These are phyloP conservation scores for Steromphala cineraria DNA, from an alignment of 2,888 invertebrate genomes.

Conservation along the genomic window DNA sequence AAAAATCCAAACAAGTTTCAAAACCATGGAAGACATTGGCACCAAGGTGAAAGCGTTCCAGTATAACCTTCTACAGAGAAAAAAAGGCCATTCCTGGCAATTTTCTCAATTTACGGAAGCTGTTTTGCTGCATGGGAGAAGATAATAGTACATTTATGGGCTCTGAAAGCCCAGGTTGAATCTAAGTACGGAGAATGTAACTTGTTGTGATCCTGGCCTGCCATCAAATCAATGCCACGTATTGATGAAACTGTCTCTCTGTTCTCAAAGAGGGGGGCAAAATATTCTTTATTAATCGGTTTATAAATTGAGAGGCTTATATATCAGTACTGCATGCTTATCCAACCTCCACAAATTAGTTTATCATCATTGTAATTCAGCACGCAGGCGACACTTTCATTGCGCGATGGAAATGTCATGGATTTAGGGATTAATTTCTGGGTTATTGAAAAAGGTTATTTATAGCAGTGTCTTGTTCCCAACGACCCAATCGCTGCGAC, in stretches of 20 bases:
- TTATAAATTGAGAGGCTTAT: constrained; percentile 8
- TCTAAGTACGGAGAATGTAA: no score
- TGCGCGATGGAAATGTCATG: neutral
- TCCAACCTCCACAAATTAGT: neutral
- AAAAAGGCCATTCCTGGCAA: no score
- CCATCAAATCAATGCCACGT: neutral
- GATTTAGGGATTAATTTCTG: neutral
- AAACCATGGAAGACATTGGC: no score
- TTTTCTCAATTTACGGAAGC: no score
- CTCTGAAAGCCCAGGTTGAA: no score
- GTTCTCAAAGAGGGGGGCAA: neutral
- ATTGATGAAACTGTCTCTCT: neutral
- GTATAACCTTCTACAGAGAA: no score
- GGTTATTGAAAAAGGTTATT: constrained; percentile 4
- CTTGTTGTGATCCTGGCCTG: no score
- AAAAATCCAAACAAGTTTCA: no score
- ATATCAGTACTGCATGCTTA: neutral
- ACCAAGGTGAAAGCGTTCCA: no score
- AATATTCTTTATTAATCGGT: constrained; percentile 3
- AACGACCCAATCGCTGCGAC: neutral
- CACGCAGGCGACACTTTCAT: neutral
- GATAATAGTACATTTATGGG: no score
- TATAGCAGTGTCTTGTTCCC: neutral
- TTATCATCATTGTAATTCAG: constrained; percentile 7
- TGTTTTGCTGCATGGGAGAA: no score